Evolutionary conservation across 2,797 vertebrate species (phyloP).

Genomic region (Myiotriccus ornatus): DNA sequence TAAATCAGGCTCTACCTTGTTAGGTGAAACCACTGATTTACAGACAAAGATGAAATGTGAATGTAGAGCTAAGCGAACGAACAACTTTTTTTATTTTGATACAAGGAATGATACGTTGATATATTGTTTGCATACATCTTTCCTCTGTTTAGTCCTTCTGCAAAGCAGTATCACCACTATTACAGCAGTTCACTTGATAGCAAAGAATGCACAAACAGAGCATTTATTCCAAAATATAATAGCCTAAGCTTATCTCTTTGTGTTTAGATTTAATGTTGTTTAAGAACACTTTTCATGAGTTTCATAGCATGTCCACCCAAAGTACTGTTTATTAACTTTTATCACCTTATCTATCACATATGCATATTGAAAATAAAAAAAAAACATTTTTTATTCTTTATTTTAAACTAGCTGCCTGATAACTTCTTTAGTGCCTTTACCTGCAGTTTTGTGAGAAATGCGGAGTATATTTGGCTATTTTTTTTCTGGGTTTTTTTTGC

Average conservation of each 20-base stretch:
- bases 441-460: background rate
- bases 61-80: background rate
- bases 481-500: background rate
- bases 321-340: background rate
- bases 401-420: background rate
- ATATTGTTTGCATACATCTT: background rate
- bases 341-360: background rate
- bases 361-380: background rate
- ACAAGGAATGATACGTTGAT: background rate
- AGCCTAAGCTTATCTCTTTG: background rate
- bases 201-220: background rate
- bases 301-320: background rate
- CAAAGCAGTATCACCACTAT: background rate
- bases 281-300: background rate
- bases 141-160: background rate
- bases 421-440: background rate
- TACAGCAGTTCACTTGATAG: background rate
- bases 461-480: background rate
- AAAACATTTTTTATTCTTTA: background rate
- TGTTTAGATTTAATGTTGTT: background rate
- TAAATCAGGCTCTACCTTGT: background rate
- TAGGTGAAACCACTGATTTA: background rate
- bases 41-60: background rate
- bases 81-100: background rate
- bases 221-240: background rate